phyloP scores from a whole-genome alignment of 2,888 invertebrate genomes.

The Scotopteryx bipunctaria region DNA sequence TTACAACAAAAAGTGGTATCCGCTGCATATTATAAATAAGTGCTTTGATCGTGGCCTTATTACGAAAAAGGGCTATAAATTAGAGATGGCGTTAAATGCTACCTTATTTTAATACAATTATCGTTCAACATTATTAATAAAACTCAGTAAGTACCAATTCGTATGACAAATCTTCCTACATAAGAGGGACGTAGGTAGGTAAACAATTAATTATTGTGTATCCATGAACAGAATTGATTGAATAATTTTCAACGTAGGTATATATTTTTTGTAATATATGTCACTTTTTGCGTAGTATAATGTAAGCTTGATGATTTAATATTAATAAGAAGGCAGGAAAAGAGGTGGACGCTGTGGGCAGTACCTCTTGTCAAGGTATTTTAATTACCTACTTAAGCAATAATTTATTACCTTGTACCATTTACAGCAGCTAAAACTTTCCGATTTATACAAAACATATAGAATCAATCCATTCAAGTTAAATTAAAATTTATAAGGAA shows the following conservation, averaged over 20 bases:
- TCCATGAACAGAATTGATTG: background rate
- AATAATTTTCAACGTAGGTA: constrained; percentile 1
- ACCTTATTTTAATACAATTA: too few relatives aligned
- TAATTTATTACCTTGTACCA: background rate
- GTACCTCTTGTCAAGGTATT: constrained; percentile 1
- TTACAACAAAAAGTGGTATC: constrained; percentile 4
- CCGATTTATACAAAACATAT: too few relatives aligned
- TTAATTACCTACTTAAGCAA: constrained; percentile 5
- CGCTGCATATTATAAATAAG: constrained; percentile 8
- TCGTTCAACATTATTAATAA: too few relatives aligned
- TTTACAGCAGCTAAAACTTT: too few relatives aligned
- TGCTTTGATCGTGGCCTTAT: constrained; percentile 21
- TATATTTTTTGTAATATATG: background rate
- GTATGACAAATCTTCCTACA: too few relatives aligned
- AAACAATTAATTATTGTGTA: background rate
- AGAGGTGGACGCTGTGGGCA: background rate
- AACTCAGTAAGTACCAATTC: too few relatives aligned
- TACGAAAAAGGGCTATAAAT: background rate
- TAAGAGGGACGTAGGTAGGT: background rate
- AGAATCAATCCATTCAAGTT: too few relatives aligned
- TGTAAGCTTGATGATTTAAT: constrained; percentile 2
- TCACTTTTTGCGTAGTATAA: constrained; percentile 9
- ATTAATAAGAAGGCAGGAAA: constrained; percentile 15
- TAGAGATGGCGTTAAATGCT: background rate
- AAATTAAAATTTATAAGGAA: too few relatives aligned